Percentiles rank a stretch among this genome's conserved stretches.
phyloP scores from a whole-genome alignment of 2,888 invertebrate species.

The Oscheius myriophilus region DNA sequence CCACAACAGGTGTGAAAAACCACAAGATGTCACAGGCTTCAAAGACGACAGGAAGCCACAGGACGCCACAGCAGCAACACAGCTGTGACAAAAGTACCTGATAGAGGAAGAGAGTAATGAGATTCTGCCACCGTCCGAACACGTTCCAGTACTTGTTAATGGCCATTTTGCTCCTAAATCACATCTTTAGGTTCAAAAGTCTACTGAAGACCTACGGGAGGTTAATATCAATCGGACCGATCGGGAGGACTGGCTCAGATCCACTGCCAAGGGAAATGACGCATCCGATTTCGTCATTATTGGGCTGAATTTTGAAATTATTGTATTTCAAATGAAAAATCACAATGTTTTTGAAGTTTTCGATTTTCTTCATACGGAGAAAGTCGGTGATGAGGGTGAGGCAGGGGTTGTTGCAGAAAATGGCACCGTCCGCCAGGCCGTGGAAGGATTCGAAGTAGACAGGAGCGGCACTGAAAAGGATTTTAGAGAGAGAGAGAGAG shows the following conservation, averaged over 20 bases:
- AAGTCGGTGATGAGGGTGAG: constrained; percentile 48
- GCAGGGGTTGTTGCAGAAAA: constrained; percentile 51
- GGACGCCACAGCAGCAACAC: no score
- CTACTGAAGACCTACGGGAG: constrained; percentile 11
- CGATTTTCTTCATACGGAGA: constrained; percentile 43
- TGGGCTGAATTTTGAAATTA: constrained; percentile 23
- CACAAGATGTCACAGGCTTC: no score
- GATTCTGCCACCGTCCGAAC: constrained; percentile 78
- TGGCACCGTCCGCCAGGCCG: constrained; percentile 47
- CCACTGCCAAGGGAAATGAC: constrained; percentile 85
- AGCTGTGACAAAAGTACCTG: constrained; percentile 77
- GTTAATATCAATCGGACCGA: constrained; percentile 62
- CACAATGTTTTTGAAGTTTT: constrained; percentile 38
- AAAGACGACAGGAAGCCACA: no score
- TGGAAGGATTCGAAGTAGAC: constrained; percentile 46
- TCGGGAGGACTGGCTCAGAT: constrained; percentile 67
- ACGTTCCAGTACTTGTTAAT: constrained; percentile 13
- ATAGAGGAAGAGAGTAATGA: constrained; percentile 87
- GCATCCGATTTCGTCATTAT: constrained; percentile 76
- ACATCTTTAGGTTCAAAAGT: not conserved
- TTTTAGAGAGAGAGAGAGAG: no score
- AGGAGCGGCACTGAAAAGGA: constrained; percentile 41
- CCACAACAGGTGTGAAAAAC: no score
- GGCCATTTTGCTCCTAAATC: constrained; percentile 3
- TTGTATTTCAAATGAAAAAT: not conserved